These are phyloP conservation scores for Thalassarche chlororhynchos DNA, from an alignment of 2,113 vertebrate species.

Conservation along the genomic window DNA sequence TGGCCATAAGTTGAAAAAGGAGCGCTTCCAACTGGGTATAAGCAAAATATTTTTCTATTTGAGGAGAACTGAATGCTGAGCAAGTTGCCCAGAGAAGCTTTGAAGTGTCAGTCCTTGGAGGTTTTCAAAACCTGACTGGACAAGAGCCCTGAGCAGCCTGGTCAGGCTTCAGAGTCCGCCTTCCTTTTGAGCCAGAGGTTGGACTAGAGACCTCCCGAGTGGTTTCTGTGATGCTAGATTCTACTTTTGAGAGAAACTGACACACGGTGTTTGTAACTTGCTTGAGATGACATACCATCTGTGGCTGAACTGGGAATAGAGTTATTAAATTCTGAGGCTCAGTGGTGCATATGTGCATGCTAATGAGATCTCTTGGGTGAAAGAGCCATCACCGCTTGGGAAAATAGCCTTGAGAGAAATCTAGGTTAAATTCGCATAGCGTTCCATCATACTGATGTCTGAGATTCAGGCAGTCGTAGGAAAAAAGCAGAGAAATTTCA, in stretches of 20 bases:
- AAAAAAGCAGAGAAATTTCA: background rate
- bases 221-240: background rate
- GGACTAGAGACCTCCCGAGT: background rate
- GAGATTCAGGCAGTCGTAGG: background rate
- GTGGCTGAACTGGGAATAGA: slow-evolving; percentile 58
- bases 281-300: slow-evolving; percentile 42
- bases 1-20: background rate
- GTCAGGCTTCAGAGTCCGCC: background rate
- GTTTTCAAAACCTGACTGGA: background rate
- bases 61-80: background rate
- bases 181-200: background rate
- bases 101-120: background rate
- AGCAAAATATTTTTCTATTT: background rate
- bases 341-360: slow-evolving; percentile 57
- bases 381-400: slow-evolving; percentile 30
- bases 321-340: slow-evolving; percentile 60
- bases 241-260: background rate
- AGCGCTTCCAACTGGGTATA: background rate
- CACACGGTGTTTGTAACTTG: background rate
- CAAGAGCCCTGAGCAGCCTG: background rate
- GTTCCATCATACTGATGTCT: background rate
- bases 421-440: slow-evolving; percentile 37
- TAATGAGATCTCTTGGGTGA: slow-evolving; percentile 68
- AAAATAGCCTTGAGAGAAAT: slow-evolving; percentile 60
- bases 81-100: background rate